Evolutionary conservation across 2,113 vertebrate genomes (phyloP), one percentile per base, ranked within the genome.

Genomic region (Microcebus jonahi): DNA sequence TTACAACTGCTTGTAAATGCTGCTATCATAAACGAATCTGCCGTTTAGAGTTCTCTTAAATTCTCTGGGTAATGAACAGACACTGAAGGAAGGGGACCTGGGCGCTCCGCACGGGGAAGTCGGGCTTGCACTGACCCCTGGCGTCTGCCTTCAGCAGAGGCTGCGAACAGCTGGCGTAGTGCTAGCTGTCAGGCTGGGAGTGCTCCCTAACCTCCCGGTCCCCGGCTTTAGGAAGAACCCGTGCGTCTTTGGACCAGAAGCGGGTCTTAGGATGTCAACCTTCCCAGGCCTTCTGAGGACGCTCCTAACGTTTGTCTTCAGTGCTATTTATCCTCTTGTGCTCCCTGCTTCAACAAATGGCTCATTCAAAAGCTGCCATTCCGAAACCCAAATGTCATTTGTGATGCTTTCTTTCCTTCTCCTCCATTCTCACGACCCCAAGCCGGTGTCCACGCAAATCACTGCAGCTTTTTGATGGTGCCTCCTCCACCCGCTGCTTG

Each of bases 1-100:
- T 97, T 97, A 97, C 97, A 97, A 89, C 91, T 95, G 97, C 97
- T 97, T 96, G 97, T 97, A 96, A 98, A 97, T 85, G 94, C 96
- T 89, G 86, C 92, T 68, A 61, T 97, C 94, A 93, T 96, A 97
- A 98, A 94, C 23, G 95, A 95, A 97, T 97, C 97, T 96, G 96
- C 94, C 21, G 70, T 95, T 91, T 90, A 73, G 93, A 71, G 82
- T 89, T 95, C 96, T 92, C 91, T 90, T 97, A 94, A 97, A 97
- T 97, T 97, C 81, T 95, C 94, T 87, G 75, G 59, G 90, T 96
- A 96, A 97, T 61, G 93, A 98, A 93, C 93, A 93, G 95, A 81
- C 8, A 11, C 87, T 27, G 75, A 65, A 82, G 77, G 83, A 71
- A 53, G 77, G 88, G 81, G 79, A 96, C 71, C 36, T 36, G 3